phyloP scores from a whole-genome alignment of 2,888 invertebrate species.

The Oeneis ivallda region DNA sequence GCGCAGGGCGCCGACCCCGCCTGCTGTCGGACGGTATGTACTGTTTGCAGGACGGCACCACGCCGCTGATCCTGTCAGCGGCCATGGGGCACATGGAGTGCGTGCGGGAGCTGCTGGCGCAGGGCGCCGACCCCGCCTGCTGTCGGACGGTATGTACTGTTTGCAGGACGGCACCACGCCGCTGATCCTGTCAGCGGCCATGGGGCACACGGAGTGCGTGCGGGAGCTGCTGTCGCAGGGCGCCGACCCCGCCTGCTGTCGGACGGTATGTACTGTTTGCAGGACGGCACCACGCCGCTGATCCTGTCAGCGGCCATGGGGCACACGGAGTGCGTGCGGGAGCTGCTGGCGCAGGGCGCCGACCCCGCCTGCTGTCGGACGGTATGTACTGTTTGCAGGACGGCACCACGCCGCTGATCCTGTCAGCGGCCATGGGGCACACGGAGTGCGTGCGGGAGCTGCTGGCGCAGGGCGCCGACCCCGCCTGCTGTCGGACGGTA shows the following conservation, averaged over 20 bases:
- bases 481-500: constrained; percentile 90
- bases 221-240: constrained; percentile 93
- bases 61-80: constrained; percentile 94
- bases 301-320: constrained; percentile 96
- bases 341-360: constrained; percentile 94
- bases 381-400: constrained; percentile 87
- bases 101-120: constrained; percentile 91
- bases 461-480: constrained; percentile 95
- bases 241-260: constrained; percentile 91
- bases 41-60: constrained; percentile 93
- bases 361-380: constrained; percentile 92
- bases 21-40: constrained; percentile 87
- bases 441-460: constrained; percentile 92
- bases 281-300: constrained; percentile 97
- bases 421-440: constrained; percentile 95
- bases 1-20: constrained; percentile 96
- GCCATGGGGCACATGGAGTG: constrained; percentile 95
- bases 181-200: constrained; percentile 94
- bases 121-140: constrained; percentile 94
- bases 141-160: constrained; percentile 85
- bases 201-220: constrained; percentile 94
- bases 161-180: constrained; percentile 97
- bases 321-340: constrained; percentile 92
- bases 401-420: constrained; percentile 95
- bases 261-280: constrained; percentile 84